phyloP scores from a whole-genome alignment of 2,888 invertebrate genomes.

The Morinoia aosen region DNA sequence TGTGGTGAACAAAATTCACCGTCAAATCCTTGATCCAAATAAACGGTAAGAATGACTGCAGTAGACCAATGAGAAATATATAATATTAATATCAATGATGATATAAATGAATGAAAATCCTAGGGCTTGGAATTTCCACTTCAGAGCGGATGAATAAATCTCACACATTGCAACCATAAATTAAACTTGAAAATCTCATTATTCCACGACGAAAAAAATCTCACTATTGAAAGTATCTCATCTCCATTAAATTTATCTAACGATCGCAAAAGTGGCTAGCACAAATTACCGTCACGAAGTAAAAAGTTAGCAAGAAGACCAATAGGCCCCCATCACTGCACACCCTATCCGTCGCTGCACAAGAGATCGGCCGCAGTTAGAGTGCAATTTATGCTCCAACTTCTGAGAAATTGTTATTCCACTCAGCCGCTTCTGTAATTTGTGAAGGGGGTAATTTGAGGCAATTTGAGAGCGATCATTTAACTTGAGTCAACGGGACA shows the following conservation, averaged over 20 bases:
- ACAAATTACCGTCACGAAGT: not conserved
- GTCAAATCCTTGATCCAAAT: too few relatives aligned
- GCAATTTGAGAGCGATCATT: conserved; percentile 1
- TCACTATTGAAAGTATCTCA: not conserved
- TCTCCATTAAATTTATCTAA: not conserved
- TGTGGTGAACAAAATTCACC: too few relatives aligned
- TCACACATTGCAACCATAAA: not conserved
- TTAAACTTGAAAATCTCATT: not conserved
- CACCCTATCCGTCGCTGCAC: not conserved
- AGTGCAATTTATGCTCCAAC: not conserved
- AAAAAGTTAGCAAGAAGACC: not conserved
- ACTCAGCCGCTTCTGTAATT: conserved; percentile 12
- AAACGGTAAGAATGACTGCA: too few relatives aligned
- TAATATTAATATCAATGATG: too few relatives aligned
- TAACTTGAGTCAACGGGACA: not conserved
- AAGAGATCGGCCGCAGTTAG: not conserved
- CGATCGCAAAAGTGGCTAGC: not conserved
- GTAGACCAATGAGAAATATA: too few relatives aligned
- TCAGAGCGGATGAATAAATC: not conserved
- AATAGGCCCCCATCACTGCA: not conserved
- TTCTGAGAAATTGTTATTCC: conserved; percentile 10
- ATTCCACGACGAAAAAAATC: not conserved
- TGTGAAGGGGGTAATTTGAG: not conserved
- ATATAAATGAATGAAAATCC: too few relatives aligned
- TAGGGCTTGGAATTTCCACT: too few relatives aligned